Evolutionary conservation across 2,888 invertebrate genomes (phyloP), one percentile per base, ranked within the genome.

Genomic region (Drosophila austrosaltans): DNA sequence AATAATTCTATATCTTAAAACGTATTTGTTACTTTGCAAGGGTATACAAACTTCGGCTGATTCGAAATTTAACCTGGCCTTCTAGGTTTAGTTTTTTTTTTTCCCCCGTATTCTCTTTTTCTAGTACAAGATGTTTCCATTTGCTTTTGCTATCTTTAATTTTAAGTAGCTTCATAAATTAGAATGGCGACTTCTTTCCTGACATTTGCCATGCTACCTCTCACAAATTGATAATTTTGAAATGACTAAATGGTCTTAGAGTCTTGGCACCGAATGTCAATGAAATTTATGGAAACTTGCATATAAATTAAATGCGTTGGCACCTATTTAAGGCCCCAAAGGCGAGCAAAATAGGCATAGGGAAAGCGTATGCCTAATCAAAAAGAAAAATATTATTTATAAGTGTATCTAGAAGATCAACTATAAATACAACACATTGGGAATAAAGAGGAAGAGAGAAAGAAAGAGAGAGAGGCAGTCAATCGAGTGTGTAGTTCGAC

Each of bases 331-430:
- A 44, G 25, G 54, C 53, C 53, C 66, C 28, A 3, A 25, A 2
- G 1, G n/a, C 12, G 3, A 16, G 44, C 28, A 53, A 10, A 30
- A 20, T 54, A 58, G 32, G 32, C 56, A 66, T 56, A 42, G 53
- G 44, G 8, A 39, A 66, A 78, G 68, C 36, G 36, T 36, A 36
- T 36, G 36, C 8, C 69, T 64, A 69, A 69, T 76, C 71, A 69
- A 72, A 72, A 48, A 48, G 48, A 48, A 22, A 78, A 78, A 72
- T 78, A 77, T 75, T 72, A 78, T 77, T 77, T 77, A 78, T 77
- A 68, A 57, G 20, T 56, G 25, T 12, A 8, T 28, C 60, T 8
- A 64, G 59, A 61, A n/a, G 58, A n/a, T 6, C 8, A 32, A 22
- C 75, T 75, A 75, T 68, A 66, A 74, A 76, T 75, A 75, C 10